Evolutionary conservation across 2,797 vertebrate species (phyloP).

Genomic region (Poecilia picta): DNA sequence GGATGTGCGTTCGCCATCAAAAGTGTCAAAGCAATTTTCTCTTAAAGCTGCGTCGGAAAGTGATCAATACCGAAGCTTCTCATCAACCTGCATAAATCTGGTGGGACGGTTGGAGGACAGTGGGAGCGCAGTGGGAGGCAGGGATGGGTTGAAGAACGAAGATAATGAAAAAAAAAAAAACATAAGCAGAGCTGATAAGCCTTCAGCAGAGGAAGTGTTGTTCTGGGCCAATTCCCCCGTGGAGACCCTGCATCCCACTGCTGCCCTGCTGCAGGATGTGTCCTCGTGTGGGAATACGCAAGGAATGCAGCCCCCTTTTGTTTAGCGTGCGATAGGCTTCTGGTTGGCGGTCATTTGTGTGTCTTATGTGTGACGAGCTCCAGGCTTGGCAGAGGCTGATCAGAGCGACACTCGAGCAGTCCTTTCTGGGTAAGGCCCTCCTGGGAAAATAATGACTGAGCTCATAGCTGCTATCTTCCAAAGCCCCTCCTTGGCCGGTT

Average conservation of each 20-base stretch:
- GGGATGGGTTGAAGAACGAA: constrained; percentile 62
- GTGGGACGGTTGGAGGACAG: constrained; percentile 45
- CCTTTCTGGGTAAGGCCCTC: constrained; percentile 70
- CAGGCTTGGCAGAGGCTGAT: constrained; percentile 70
- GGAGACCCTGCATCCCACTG: constrained; percentile 72
- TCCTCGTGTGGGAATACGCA: constrained; percentile 80
- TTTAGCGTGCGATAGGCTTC: constrained; percentile 74
- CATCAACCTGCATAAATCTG: constrained; percentile 42
- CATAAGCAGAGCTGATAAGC: constrained; percentile 79
- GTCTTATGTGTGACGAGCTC: constrained; percentile 68
- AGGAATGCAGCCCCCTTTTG: constrained; percentile 82
- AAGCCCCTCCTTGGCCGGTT: constrained; percentile 51
- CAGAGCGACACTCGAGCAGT: constrained; percentile 57
- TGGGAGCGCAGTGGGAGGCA: constrained; percentile 49
- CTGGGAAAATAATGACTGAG: constrained; percentile 62
- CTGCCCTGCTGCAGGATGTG: constrained; percentile 79
- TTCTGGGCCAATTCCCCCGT: constrained; percentile 68
- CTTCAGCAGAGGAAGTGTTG: constrained; percentile 77
- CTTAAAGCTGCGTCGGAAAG: constrained; percentile 7
- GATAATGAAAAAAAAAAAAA: constrained; percentile 52
- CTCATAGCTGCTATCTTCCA: constrained; percentile 58
- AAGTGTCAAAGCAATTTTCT: constrained; percentile 21
- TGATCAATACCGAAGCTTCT: constrained; percentile 40
- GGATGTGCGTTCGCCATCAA: constrained; percentile 16
- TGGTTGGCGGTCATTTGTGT: constrained; percentile 69